These are phyloP conservation scores for Elgaria multicarinata DNA, from an alignment of 2,113 vertebrate genomes.

Conservation along the genomic window DNA sequence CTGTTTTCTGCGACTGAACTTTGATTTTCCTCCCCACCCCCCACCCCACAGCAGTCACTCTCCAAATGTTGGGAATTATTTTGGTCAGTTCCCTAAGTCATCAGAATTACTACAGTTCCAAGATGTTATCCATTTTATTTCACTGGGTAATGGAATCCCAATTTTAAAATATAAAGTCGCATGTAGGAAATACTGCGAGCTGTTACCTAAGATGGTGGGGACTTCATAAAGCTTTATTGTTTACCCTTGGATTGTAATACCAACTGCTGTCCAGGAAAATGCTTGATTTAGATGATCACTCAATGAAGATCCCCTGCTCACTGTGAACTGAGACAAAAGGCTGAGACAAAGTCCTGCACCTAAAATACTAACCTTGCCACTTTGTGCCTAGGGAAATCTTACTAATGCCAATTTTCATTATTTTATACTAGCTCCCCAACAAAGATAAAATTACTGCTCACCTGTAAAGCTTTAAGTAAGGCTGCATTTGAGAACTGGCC, in stretches of 20 bases:
- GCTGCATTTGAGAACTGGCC: constrained; percentile 86
- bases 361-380: neutral
- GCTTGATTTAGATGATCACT: neutral
- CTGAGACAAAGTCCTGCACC: neutral
- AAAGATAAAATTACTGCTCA: constrained; percentile 43
- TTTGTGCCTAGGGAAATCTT: neutral
- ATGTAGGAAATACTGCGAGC: neutral
- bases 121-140: neutral
- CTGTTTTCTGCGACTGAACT: neutral
- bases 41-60: too few relatives aligned
- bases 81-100: neutral
- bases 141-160: neutral
- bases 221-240: neutral
- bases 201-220: neutral
- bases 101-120: neutral
- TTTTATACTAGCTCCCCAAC: neutral
- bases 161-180: neutral
- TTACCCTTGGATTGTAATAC: neutral
- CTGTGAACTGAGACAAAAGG: neutral
- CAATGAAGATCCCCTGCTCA: neutral
- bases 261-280: neutral
- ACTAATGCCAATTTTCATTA: neutral
- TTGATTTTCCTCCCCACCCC: neutral
- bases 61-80: neutral
- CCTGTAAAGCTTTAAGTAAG: constrained; percentile 90